These are phyloP conservation scores for Oreochromis grahami DNA, from an alignment of 2,797 vertebrate genomes.

Conservation along the genomic window DNA sequence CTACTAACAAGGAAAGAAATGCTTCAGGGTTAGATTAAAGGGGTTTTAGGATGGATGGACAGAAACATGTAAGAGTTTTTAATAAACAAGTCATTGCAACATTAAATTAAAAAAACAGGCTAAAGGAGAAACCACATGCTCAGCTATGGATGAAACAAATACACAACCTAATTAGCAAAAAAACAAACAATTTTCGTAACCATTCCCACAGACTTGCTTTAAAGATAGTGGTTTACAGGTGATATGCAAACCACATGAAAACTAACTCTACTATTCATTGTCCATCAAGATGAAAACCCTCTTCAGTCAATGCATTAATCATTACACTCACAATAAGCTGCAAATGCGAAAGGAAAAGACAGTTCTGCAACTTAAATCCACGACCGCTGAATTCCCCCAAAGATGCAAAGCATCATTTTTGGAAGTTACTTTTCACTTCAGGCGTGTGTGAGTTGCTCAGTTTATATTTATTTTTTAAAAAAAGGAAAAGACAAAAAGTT, in stretches of 20 bases:
- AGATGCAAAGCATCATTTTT: background rate
- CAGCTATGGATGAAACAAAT: background rate
- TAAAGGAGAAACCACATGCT: background rate
- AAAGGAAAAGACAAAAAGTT: background rate
- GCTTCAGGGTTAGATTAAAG: background rate
- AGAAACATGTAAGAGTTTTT: background rate
- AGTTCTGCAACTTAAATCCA: background rate
- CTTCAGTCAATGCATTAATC: background rate
- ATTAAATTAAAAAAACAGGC: background rate
- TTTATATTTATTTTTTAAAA: background rate
- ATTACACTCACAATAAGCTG: background rate
- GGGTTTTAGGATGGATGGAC: background rate
- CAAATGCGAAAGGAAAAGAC: background rate
- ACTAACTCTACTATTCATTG: background rate
- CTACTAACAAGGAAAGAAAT: constrained; percentile 19
- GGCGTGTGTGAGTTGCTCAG: background rate
- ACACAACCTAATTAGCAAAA: background rate
- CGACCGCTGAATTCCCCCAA: background rate
- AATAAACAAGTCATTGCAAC: background rate
- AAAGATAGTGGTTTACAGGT: background rate
- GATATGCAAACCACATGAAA: background rate
- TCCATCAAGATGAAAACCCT: background rate
- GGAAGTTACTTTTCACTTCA: background rate
- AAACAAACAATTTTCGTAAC: background rate
- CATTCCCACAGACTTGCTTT: background rate